Conservation (phyloP, 2,113 vertebrate species). For the Ramphastos sulfuratus region DNA sequence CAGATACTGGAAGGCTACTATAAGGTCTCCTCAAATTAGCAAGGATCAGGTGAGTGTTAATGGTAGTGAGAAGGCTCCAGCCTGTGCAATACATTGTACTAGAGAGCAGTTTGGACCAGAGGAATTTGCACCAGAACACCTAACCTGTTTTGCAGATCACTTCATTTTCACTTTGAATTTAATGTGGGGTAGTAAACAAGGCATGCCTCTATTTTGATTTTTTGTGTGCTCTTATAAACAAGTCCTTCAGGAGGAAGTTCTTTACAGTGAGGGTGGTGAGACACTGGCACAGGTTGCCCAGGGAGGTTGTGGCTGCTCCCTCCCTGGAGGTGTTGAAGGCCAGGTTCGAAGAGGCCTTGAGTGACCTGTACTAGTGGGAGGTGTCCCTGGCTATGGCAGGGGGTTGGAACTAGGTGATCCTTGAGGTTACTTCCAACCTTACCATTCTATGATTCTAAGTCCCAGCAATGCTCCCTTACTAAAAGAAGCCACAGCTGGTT, state of each 20-base stretch:
- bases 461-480: neutral
- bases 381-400: too few species aligned
- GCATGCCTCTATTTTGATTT: neutral
- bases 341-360: too few species aligned
- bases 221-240: neutral
- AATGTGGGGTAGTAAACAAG: neutral
- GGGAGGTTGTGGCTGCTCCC: too few species aligned
- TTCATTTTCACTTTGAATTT: neutral
- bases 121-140: neutral
- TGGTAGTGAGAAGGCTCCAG: neutral
- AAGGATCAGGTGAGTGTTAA: neutral
- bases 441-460: too few species aligned
- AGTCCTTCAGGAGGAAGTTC: neutral
- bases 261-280: too few species aligned
- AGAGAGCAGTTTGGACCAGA: neutral
- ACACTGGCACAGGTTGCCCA: too few species aligned
- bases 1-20: too few species aligned
- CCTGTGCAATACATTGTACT: neutral
- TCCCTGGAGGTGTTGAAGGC: too few species aligned
- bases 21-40: neutral
- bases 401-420: too few species aligned
- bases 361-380: too few species aligned
- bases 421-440: too few species aligned
- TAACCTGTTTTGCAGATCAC: neutral
- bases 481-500: neutral